Evolutionary conservation across 2,888 invertebrate genomes (phyloP).

Genomic region (Agonopterix subpropinquella): DNA sequence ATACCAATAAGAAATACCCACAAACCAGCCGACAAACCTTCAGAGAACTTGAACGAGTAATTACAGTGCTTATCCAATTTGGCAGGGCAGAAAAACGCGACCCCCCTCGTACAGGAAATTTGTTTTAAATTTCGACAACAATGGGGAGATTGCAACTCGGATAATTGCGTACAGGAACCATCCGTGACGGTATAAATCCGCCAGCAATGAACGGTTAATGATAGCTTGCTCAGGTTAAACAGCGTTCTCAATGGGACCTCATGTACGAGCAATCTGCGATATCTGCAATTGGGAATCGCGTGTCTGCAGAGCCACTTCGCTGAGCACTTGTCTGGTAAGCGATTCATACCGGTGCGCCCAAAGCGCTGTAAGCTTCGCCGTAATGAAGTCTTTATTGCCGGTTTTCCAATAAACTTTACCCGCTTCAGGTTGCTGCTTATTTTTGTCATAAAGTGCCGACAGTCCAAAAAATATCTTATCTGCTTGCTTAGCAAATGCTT

Average conservation of each 20-base stretch:
- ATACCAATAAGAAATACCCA: slow-evolving; percentile 46
- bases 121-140: slow-evolving; percentile 76
- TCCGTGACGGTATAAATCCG: slow-evolving; percentile 68
- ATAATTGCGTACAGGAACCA: slow-evolving; percentile 65
- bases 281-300: slow-evolving; percentile 57
- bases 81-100: slow-evolving; percentile 69
- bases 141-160: slow-evolving; percentile 67
- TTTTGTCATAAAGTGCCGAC: no score
- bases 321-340: neutral
- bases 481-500: no score
- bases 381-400: no score
- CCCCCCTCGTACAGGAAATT: slow-evolving; percentile 70
- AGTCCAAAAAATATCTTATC: no score
- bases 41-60: slow-evolving; percentile 59
- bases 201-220: slow-evolving; percentile 65
- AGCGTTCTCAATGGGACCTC: slow-evolving; percentile 49
- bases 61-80: slow-evolving; percentile 74
- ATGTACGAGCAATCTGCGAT: slow-evolving; percentile 42
- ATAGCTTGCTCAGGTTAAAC: slow-evolving; percentile 49
- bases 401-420: no score
- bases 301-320: slow-evolving; percentile 22
- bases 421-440: no score
- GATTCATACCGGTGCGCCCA: no score
- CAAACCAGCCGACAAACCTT: slow-evolving; percentile 35
- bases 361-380: no score